Percentiles rank a stretch among this genome's conserved stretches.
Conservation (phyloP, 2,888 invertebrate species). For the Abscondita cerata region DNA sequence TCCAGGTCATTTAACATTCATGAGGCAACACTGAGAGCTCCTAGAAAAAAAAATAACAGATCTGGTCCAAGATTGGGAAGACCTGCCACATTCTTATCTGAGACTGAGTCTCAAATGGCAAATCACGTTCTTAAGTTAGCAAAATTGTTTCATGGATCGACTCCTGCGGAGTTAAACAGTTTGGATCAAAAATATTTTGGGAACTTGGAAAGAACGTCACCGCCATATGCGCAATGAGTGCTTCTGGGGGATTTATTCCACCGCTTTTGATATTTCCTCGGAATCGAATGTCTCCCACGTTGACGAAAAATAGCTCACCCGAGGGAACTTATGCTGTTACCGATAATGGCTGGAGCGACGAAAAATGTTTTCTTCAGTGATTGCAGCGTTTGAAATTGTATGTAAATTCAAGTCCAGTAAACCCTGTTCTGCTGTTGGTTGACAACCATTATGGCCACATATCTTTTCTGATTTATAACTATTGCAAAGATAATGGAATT, state of each 20-base stretch:
- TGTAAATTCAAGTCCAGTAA: background rate
- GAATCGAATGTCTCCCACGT: background rate
- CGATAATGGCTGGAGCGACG: background rate
- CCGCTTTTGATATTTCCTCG: background rate
- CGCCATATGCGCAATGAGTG: slow-evolving; percentile 1
- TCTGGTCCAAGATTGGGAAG: background rate
- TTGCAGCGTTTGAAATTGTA: no score
- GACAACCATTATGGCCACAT: no score
- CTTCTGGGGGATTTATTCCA: background rate
- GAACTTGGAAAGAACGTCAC: slow-evolving; percentile 3
- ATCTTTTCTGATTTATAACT: no score
- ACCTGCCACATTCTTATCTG: background rate
- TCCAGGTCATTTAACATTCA: no score
- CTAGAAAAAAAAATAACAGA: background rate
- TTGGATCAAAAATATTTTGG: background rate
- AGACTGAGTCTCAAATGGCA: background rate
- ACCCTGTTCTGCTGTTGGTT: background rate
- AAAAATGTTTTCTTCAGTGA: no score
- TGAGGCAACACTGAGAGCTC: no score
- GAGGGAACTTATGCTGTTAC: slow-evolving; percentile 2
- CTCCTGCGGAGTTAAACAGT: background rate
- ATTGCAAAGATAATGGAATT: background rate
- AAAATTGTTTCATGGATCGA: slow-evolving; percentile 6
- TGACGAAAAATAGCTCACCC: background rate
- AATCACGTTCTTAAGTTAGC: slow-evolving; percentile 1